phyloP scores from a whole-genome alignment of 2,113 vertebrate species.

The Conger conger region DNA sequence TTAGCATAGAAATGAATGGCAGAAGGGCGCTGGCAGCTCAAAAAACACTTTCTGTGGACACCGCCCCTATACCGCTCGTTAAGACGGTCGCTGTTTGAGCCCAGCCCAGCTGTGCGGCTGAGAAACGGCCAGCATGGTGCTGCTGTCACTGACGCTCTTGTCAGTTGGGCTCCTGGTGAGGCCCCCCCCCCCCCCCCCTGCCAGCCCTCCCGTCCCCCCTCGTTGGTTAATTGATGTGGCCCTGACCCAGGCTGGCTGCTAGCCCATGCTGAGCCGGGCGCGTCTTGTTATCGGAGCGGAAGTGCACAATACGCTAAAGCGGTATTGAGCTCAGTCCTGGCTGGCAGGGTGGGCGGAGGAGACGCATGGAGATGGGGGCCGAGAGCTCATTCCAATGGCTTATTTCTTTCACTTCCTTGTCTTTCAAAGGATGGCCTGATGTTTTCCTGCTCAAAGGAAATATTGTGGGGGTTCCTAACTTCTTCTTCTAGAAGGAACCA shows the following conservation, averaged over 20 bases:
- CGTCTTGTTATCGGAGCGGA: slow-evolving; percentile 13
- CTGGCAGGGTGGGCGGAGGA: slow-evolving; percentile 8
- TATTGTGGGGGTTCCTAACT: too few species aligned
- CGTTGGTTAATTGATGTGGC: not conserved
- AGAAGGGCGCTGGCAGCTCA: too few species aligned
- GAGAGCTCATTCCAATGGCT: too few species aligned
- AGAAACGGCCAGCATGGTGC: not conserved
- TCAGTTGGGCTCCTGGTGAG: not conserved
- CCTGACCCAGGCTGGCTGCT: not conserved
- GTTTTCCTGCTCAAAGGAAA: too few species aligned
- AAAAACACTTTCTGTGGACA: too few species aligned
- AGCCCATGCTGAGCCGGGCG: slow-evolving; percentile 1
- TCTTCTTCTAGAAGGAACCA: too few species aligned
- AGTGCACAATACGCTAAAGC: not conserved
- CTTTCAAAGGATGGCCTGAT: too few species aligned
- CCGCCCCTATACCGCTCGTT: too few species aligned
- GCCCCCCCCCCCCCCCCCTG: not conserved
- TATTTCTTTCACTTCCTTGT: too few species aligned
- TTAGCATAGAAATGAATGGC: too few species aligned
- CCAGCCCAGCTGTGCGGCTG: not conserved
- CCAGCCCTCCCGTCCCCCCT: not conserved
- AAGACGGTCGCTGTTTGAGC: too few species aligned
- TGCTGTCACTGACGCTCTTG: not conserved
- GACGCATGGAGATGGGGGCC: slow-evolving; percentile 14
- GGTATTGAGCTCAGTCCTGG: slow-evolving; percentile 8